Evolutionary conservation across 2,888 invertebrate species (phyloP), one percentile per base, ranked within the genome.

Genomic region (Bellardia bayeri): DNA sequence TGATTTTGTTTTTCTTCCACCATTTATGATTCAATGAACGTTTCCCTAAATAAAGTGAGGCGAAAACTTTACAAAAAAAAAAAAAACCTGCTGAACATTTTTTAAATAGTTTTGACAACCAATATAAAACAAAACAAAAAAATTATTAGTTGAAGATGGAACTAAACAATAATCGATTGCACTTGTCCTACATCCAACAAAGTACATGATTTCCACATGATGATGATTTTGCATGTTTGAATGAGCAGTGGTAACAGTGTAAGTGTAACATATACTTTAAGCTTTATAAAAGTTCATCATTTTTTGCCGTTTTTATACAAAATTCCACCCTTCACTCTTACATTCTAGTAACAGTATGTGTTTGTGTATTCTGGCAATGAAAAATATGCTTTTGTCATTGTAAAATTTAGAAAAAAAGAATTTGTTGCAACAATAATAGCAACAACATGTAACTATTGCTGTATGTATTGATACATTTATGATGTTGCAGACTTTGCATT

Each of bases 321-420:
- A 14, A 66, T 14, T 66, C 7, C 56, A 78, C n/a, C 69, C 82
- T 30, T 68, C 37, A 61, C 49, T 63, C 8, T 30, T 23, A 13
- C 40, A 6, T 63, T 58, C n/a, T 14, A n/a, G 13, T 49, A 51
- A 3, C 37, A 45, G 72, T 61, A 78, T n/a, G 6, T 68, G 40
- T 78, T 16, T 61, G 37, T 61, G 45, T 69, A 64, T 82, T 40
- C 87, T 87, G 87, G 82, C 87, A 82, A 85, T 87, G 87, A 85
- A 84, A 87, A 69, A 85, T 78, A 74, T 85, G 87, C 51, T 87
- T 79, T 79, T 87, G 87, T 85, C 84, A 87, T 74, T 82, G 87
- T 45, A 63, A 51, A 63, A 63, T 45, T 14, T 37, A 11, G 37
- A 30, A 68, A 45, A 33, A 81, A 54, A 85, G 23, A 51, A 23